Evolutionary conservation across 2,113 vertebrate species (phyloP), one percentile per base, ranked within the genome.

Genomic region (Rhinogobius similis): DNA sequence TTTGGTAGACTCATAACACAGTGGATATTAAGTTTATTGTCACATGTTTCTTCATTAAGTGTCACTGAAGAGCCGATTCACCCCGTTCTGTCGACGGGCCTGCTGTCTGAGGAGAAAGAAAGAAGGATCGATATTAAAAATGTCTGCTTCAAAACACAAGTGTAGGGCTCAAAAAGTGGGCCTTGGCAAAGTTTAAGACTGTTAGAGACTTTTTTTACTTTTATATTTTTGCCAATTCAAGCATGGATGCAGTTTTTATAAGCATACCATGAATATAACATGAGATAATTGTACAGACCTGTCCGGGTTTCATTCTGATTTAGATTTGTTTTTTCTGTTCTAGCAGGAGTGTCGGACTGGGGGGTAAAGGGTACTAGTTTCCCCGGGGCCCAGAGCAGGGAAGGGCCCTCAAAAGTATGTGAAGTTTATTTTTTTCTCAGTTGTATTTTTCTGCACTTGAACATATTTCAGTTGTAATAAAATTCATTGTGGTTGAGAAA

Each of bases 1-100:
- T 43, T 62, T 44, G 56, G 64, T 36, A 53, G 62, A 43, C 50
- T 44, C 1, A 65, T 77, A 63, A 70, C 66, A 39, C 67, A 59
- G 62, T 78, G 27, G 56, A 69, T 6, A 26, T 36, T 18, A 7
- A 50, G 63, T 55, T 20, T 65, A 80, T 79, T 63, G 75, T 76
- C 63, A 48, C 56, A 75, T 82, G 62, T 46, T 21, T 46, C 27
- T 32, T 55, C 32, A 86, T 73, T 64, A 68, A 52, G 63, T n/a
- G 5, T 23, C 50, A 29, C 26, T 67, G 44, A 69, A 67, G 68
- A 65, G 24, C 64, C 21, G 32, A 24, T 41, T 53, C 53, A 38
- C 38, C 44, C 52, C 69, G 65, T 41, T 66, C 72, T 43, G 55
- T 44, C 26, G 48, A 73, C 80, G 75, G 69, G 62, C 27, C 36